These are phyloP conservation scores for Macrophya annulata DNA, from an alignment of 2,888 invertebrate genomes.

Conservation along the genomic window DNA sequence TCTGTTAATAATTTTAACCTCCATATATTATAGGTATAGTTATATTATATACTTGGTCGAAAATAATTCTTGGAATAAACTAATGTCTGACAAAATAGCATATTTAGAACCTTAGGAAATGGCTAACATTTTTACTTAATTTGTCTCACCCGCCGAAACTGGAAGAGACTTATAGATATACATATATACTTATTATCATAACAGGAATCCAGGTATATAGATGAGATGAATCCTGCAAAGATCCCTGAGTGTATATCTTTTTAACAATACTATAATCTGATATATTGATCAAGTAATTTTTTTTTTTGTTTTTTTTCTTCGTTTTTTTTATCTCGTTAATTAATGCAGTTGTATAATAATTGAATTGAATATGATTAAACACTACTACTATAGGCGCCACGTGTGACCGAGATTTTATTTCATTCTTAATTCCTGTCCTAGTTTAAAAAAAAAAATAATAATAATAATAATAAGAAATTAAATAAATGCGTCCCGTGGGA, in stretches of 20 bases:
- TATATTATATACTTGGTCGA: background rate
- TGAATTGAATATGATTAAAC: background rate
- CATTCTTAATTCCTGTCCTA: constrained; percentile 20
- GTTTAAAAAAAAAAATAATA: background rate
- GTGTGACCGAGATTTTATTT: constrained; percentile 32
- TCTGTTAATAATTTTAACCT: too few species aligned
- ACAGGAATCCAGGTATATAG: constrained; percentile 47
- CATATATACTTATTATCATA: constrained; percentile 35
- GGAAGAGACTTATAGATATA: background rate
- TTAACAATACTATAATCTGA: background rate
- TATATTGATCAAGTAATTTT: background rate
- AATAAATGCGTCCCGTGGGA: too few species aligned
- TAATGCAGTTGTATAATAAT: background rate
- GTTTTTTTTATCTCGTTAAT: background rate
- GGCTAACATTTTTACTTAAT: constrained; percentile 19
- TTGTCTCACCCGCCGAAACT: constrained; percentile 24
- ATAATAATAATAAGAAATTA: too few species aligned
- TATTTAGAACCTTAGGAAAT: background rate
- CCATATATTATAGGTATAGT: too few species aligned
- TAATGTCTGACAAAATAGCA: background rate
- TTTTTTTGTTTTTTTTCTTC: too few species aligned
- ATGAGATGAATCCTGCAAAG: background rate
- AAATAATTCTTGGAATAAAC: background rate
- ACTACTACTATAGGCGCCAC: background rate
- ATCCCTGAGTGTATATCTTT: background rate